Conservation (phyloP, 1,140 invertebrate genomes). For the Drosophila pectinifera region DNA sequence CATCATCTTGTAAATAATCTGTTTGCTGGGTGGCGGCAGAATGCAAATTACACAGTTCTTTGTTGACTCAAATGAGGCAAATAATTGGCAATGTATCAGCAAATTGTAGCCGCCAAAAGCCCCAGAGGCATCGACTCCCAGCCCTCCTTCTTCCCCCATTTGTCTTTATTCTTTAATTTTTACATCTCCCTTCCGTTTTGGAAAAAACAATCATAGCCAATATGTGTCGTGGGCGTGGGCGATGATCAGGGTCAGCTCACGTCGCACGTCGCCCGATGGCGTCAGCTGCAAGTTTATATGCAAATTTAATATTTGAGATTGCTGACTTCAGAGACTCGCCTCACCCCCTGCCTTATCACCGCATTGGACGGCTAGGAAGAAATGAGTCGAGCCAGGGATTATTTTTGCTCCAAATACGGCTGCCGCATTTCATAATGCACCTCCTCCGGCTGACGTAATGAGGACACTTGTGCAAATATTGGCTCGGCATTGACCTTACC, state of each 20-base stretch:
- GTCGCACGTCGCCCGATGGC: conserved; percentile 20
- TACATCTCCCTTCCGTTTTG: conserved; percentile 11
- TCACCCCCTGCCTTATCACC: conserved; percentile 1
- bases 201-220: conserved; percentile 44
- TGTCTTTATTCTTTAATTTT: conserved; percentile 7
- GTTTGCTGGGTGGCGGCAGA: conserved; percentile 41
- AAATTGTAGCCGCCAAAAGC: conserved; percentile 38
- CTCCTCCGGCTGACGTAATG: conserved; percentile 56
- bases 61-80: conserved; percentile 55
- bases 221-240: conserved; percentile 37
- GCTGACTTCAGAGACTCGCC: conserved; percentile 22
- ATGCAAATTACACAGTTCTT: conserved; percentile 44
- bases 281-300: conserved; percentile 33
- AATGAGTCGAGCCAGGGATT: conserved; percentile 30
- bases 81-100: conserved; percentile 76
- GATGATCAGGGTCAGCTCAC: conserved; percentile 36
- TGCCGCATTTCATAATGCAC: conserved; percentile 53
- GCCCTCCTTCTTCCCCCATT: neutral
- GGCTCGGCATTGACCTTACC: conserved; percentile 58
- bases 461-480: conserved; percentile 65
- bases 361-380: neutral
- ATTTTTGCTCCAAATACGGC: conserved; percentile 12
- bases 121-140: conserved; percentile 6
- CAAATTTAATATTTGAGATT: conserved; percentile 38
- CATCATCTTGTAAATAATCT: conserved; percentile 66